These are phyloP conservation scores for Littorina saxatilis DNA, from an alignment of 1,140 invertebrate species.

Conservation along the genomic window DNA sequence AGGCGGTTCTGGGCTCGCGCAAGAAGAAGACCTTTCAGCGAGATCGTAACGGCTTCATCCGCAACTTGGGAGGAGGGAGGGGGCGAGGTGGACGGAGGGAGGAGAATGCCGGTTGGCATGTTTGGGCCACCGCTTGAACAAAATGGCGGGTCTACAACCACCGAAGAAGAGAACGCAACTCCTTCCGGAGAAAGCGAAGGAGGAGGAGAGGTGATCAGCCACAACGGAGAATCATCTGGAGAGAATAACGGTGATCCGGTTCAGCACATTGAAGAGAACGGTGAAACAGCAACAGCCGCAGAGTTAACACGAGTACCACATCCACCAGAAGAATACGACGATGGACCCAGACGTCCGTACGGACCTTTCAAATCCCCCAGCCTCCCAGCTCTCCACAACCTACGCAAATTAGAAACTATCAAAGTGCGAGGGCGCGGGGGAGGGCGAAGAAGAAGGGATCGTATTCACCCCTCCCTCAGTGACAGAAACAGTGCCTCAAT, in stretches of 20 bases:
- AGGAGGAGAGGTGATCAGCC: no score
- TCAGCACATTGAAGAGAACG: not conserved
- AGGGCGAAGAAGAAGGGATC: no score
- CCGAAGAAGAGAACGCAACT: no score
- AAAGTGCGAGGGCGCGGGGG: not conserved
- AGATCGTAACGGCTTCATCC: not conserved
- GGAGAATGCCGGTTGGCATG: no score
- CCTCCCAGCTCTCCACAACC: conserved; percentile 19
- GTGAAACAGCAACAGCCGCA: not conserved
- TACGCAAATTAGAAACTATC: not conserved
- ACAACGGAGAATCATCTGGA: no score
- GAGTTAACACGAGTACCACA: no score
- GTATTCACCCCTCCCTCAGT: conserved; percentile 31
- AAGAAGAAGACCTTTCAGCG: not conserved
- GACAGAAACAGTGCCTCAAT: conserved; percentile 16
- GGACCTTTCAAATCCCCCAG: conserved; percentile 1
- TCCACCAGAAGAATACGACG: no score
- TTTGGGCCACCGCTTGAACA: no score
- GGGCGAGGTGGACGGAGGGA: no score
- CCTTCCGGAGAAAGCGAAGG: no score
- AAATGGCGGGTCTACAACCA: no score
- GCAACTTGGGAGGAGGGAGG: not conserved
- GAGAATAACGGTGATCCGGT: not conserved
- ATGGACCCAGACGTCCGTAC: no score
- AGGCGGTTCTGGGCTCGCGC: not conserved